Evolutionary conservation across 92 coral and sea anemone genomes (phyloP), one percentile per base, ranked within the genome.

Genomic region (Chrysogorgia sp.): DNA sequence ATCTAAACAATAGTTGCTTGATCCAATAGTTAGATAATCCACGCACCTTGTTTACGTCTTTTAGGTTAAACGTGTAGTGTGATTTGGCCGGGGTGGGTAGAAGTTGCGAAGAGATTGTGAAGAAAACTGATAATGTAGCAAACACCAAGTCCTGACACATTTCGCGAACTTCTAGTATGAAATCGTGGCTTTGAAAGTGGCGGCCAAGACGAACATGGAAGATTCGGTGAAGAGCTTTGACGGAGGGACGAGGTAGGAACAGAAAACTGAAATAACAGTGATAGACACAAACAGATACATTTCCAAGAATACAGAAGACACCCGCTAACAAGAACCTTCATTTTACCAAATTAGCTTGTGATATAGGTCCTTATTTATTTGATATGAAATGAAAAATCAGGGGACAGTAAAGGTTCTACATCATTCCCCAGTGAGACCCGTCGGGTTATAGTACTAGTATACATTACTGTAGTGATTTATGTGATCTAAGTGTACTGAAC

Each of bases 21-120:
- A 0, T 48, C 56, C 15, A 48, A 48, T 6, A 48, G 15, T 48
- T 14, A 59, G 12, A 21, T 33, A 59, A 22, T 59, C 37, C 32
- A 59, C 85, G 25, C 81, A 92, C 98, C 87, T 92, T 94, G 82
- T 80, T 92, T 37, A 93, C 81, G 58, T 93, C 98, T 30, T 96
- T 86, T 15, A 93, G 86, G 79, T 93, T 93, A 65, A 93, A 93
- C 17, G 97, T 91, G 68, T 93, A 93, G 69, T 91, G 97, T 0
- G 97, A 84, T 79, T 93, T 93, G 12, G 93, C 94, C 0, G 98
- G 98, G 29, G 98, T 93, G 33, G 98, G 98, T 13, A 93, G 90
- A 2, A 93, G 94, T 47, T 83, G 80, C 12, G 85, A 85, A 17
- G 88, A 84, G 33, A 93, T 71, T 13, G 83, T 75, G 80, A 91